Base-by-base conservation (phyloP, 2,888 invertebrate genomes). In the Tricholauxania praeusta region DNA sequence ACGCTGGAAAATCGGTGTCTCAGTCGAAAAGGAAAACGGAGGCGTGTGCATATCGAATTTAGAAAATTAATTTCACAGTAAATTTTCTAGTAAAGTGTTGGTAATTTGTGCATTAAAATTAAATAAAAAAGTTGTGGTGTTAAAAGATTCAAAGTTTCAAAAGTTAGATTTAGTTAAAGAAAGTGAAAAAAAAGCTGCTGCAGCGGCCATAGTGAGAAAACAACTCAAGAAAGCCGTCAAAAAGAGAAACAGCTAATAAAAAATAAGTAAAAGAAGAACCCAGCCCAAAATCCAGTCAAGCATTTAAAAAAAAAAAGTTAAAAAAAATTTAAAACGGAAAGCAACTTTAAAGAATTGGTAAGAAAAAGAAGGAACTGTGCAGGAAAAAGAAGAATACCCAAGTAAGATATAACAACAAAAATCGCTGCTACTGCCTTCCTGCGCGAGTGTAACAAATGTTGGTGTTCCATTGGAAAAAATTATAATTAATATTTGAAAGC, bases 271-370 rank as follows among this genome's bases (percentile, higher is more conserved):
- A 69, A 71, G 71, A 74, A 64, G 72, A 75, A 80, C 84, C 85
- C 84, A 84, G 83, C 84, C 84, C 84, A 83, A 84, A 83, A 82
- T 82, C 80, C 82, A 82, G 79, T 81, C 79, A 82, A 82, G 78
- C 82, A 80, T 81, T 80, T 76, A 73, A 76, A 75, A 70, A 74
- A 75, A 75, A 76, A 75, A 4, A 67, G 73, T 19, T 48, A 53
- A n/a, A 28, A 14, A 53, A 67, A 15, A n/a, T n/a, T n/a, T 8
- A 15, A 39, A 7, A 39, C 39, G 39, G 39, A 39, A 39, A 39
- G 10, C 39, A 39, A 39, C 39, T 39, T 39, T 39, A 39, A 39
- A 39, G 39, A 6, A 39, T 39, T 10, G 39, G 39, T 10, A 39
- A 39, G 39, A 39, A 39, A 39, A 4, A 1, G 10, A 39, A 39